A percentile compares a stretch with the other conserved stretches of the same genome.
Evolutionary conservation across 2,888 invertebrate genomes (phyloP).

Genomic region (Gibbula magus): DNA sequence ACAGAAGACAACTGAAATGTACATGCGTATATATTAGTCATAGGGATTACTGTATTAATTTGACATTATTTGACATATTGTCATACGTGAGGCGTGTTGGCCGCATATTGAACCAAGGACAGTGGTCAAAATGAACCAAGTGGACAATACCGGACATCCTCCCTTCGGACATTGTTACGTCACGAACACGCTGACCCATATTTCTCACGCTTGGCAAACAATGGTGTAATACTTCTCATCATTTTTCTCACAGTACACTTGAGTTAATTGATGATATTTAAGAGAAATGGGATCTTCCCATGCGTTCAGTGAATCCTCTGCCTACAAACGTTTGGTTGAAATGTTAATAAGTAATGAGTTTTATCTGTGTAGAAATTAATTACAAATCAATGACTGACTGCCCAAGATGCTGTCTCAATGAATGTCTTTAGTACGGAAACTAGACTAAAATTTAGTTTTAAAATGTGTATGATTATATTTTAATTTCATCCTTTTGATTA

Average conservation of each 20-base stretch:
- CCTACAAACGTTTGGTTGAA: no score
- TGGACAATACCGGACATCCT: neutral
- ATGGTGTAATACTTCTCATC: neutral
- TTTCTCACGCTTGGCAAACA: slow-evolving; percentile 10
- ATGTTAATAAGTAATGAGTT: no score
- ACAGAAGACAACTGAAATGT: neutral
- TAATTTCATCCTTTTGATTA: no score
- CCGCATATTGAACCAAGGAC: neutral
- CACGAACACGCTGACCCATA: neutral
- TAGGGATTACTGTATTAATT: slow-evolving; percentile 3
- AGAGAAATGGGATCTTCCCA: no score
- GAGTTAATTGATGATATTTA: no score
- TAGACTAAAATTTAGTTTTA: no score
- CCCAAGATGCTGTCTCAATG: no score
- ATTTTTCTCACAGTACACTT: slow-evolving; percentile 3
- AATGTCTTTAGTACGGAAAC: no score
- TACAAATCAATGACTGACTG: no score
- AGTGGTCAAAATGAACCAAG: neutral
- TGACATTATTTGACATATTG: slow-evolving; percentile 14
- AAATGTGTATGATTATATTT: no score
- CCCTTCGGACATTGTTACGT: slow-evolving; percentile 11
- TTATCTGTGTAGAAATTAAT: no score
- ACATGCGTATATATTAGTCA: slow-evolving; percentile 5
- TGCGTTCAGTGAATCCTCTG: no score
- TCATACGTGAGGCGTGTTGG: neutral